These are phyloP conservation scores for Monoplex corrugatus DNA, from an alignment of 2,888 invertebrate genomes.

Conservation along the genomic window DNA sequence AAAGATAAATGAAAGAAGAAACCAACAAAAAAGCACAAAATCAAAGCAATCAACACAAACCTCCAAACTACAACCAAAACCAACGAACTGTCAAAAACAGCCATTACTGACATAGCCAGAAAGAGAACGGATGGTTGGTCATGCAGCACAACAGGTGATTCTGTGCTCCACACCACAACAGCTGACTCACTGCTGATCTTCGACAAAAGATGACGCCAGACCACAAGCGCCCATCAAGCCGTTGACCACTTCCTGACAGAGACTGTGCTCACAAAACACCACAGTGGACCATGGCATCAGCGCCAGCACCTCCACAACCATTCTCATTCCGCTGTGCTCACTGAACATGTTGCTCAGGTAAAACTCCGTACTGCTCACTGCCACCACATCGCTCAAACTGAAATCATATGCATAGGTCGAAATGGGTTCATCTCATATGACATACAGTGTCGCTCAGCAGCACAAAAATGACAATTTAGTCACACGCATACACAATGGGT, in stretches of 20 bases:
- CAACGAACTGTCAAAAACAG: too few relatives aligned
- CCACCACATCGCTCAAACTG: conserved; percentile 36
- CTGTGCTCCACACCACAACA: not conserved
- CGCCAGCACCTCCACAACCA: conserved; percentile 44
- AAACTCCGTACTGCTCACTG: conserved; percentile 35
- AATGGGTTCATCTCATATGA: too few relatives aligned
- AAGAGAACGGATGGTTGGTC: too few relatives aligned
- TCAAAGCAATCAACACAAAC: not conserved
- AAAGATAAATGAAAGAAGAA: too few relatives aligned
- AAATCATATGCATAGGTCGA: too few relatives aligned
- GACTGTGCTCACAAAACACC: conserved; percentile 42
- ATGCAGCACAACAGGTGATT: conserved; percentile 30
- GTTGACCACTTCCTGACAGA: conserved; percentile 40
- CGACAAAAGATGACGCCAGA: conserved; percentile 42
- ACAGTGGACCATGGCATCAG: conserved; percentile 56
- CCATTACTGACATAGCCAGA: too few relatives aligned
- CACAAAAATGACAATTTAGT: too few relatives aligned
- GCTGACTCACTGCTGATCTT: conserved; percentile 50
- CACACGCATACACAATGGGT: too few relatives aligned
- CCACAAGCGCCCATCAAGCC: conserved; percentile 54
- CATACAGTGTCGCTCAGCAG: too few relatives aligned
- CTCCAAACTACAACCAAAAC: not conserved
- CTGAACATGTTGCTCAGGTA: conserved; percentile 44
- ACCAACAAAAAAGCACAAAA: too few relatives aligned
- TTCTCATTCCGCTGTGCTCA: not conserved